These are phyloP conservation scores for Stichodactyla helianthus DNA, from an alignment of 64 coral and sea anemone species.

Conservation along the genomic window DNA sequence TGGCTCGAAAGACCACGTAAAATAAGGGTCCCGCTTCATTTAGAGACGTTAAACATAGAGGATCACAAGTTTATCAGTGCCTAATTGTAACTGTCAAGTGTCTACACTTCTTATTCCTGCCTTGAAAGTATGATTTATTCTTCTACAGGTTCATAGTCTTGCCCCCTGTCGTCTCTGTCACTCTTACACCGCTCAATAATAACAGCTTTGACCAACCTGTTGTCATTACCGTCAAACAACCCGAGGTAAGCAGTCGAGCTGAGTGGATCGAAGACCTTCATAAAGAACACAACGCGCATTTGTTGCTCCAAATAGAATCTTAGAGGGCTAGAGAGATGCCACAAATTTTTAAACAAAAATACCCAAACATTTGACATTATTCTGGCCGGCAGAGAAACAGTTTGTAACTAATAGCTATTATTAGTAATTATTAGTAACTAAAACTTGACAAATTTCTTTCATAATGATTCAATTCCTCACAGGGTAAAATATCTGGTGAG, in stretches of 20 bases:
- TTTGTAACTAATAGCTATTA: too few species aligned
- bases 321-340: too few species aligned
- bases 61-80: too few species aligned
- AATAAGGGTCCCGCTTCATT: too few species aligned
- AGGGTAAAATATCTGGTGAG: background rate
- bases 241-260: constrained; percentile 39
- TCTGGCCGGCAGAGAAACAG: too few species aligned
- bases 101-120: background rate
- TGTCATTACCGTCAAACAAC: constrained; percentile 36
- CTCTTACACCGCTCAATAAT: constrained; percentile 49
- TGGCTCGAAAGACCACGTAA: too few species aligned
- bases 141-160: background rate
- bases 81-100: background rate
- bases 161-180: constrained; percentile 63
- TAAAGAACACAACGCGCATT: background rate
- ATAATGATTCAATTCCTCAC: background rate
- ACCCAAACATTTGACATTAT: too few species aligned
- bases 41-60: too few species aligned
- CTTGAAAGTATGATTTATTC: background rate
- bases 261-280: too few species aligned
- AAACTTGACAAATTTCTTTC: background rate
- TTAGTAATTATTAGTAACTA: background rate
- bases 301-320: background rate
- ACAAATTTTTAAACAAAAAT: too few species aligned
- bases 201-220: constrained; percentile 61